Percentiles rank a stretch among this genome's conserved stretches.
These are phyloP conservation scores for Epizoanthus stellaris DNA, from an alignment of 92 coral and sea anemone species.

Conservation along the genomic window DNA sequence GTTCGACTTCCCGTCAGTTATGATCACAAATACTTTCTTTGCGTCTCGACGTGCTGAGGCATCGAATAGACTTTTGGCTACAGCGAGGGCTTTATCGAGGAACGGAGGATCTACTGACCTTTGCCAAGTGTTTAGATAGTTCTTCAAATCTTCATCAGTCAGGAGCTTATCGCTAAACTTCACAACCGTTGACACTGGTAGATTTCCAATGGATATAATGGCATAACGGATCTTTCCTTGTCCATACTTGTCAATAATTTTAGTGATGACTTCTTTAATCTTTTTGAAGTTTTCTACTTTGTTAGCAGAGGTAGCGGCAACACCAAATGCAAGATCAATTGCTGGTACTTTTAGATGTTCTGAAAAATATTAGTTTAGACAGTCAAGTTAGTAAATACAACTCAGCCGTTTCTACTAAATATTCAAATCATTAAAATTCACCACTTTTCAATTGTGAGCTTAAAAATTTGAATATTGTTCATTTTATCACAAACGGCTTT, in stretches of 20 bases:
- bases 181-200: slow-evolving; percentile 16
- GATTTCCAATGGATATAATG: slow-evolving; percentile 13
- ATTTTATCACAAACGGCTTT: no score
- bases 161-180: slow-evolving; percentile 16
- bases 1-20: slow-evolving; percentile 77
- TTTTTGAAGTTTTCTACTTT: slow-evolving; percentile 24
- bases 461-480: no score
- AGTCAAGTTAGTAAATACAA: no score
- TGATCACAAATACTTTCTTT: slow-evolving; percentile 69
- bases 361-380: neutral
- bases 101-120: slow-evolving; percentile 36
- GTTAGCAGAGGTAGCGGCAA: slow-evolving; percentile 21
- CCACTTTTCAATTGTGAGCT: no score
- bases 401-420: no score
- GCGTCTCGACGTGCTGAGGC: slow-evolving; percentile 33
- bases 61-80: slow-evolving; percentile 74
- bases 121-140: neutral
- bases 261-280: slow-evolving; percentile 17
- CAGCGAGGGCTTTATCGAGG: slow-evolving; percentile 70
- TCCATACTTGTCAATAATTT: slow-evolving; percentile 23
- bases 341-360: slow-evolving; percentile 30
- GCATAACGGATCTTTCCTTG: slow-evolving; percentile 41
- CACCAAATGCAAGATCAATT: slow-evolving; percentile 38
- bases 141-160: slow-evolving; percentile 21
- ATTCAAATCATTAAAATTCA: no score